These are phyloP conservation scores for Stercorarius parasiticus DNA, from an alignment of 2,113 vertebrate species.

Conservation along the genomic window DNA sequence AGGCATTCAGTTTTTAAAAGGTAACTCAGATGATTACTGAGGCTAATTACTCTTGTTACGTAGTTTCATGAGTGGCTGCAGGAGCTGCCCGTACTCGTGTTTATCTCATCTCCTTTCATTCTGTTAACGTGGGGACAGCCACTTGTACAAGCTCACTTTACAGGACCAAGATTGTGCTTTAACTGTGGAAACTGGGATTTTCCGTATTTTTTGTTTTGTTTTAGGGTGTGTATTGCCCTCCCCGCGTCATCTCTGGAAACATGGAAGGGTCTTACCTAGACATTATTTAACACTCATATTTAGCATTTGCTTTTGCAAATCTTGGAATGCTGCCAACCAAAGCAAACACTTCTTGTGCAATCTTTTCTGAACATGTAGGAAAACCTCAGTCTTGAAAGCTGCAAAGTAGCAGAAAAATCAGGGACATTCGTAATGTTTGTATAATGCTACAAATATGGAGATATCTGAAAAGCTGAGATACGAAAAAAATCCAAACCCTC, in stretches of 20 bases:
- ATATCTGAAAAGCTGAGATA: not conserved
- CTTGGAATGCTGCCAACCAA: not conserved
- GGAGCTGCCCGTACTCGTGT: not conserved
- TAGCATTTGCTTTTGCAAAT: not conserved
- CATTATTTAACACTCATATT: not conserved
- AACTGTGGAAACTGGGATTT: not conserved
- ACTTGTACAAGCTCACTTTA: not conserved
- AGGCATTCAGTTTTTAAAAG: not conserved
- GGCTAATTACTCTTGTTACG: not conserved
- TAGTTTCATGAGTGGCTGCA: not conserved
- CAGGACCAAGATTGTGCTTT: not conserved
- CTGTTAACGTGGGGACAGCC: not conserved
- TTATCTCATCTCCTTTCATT: not conserved
- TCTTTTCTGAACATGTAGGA: not conserved
- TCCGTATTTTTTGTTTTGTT: not conserved
- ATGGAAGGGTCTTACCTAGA: not conserved
- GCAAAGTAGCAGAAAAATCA: not conserved
- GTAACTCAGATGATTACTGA: not conserved
- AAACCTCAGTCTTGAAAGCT: not conserved
- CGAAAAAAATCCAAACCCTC: rapidly evolving
- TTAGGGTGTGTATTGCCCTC: not conserved
- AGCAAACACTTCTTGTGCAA: not conserved
- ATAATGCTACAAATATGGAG: not conserved
- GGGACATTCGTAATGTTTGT: not conserved
- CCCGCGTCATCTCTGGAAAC: not conserved